Evolutionary conservation across 2,888 invertebrate genomes (phyloP).

Genomic region (Ectemnius cavifrons): DNA sequence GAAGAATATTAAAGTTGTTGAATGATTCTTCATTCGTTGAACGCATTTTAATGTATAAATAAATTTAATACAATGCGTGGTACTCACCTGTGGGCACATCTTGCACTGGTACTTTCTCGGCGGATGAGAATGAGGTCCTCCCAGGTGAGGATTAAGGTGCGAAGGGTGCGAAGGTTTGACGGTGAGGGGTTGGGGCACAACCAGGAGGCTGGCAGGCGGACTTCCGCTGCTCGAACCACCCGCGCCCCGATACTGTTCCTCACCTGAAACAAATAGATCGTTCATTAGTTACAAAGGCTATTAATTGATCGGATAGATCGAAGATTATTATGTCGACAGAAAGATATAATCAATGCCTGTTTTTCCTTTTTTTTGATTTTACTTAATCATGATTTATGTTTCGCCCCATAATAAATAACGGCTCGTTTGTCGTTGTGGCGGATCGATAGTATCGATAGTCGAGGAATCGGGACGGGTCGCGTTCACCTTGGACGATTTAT

Average conservation of each 20-base stretch:
- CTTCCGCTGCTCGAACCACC: constrained; percentile 80
- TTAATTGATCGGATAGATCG: not conserved
- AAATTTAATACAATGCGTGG: too few relatives aligned
- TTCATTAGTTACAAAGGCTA: not conserved
- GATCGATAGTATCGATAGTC: too few relatives aligned
- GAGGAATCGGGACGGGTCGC: constrained; percentile 12
- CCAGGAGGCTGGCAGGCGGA: constrained; percentile 85
- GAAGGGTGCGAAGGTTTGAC: constrained; percentile 76
- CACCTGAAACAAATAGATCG: constrained; percentile 62
- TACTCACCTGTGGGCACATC: constrained; percentile 97
- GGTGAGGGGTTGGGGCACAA: constrained; percentile 89
- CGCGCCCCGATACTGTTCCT: constrained; percentile 77
- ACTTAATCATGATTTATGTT: not conserved
- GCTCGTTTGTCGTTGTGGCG: too few relatives aligned
- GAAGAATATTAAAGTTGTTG: too few relatives aligned
- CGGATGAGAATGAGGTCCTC: constrained; percentile 76
- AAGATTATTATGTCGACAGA: not conserved
- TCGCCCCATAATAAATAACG: too few relatives aligned
- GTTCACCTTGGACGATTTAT: constrained; percentile 25
- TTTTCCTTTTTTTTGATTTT: not conserved
- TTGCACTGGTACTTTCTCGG: constrained; percentile 95
- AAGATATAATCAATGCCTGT: too few relatives aligned
- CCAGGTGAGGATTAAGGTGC: constrained; percentile 76
- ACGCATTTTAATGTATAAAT: too few relatives aligned
- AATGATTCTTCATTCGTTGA: too few relatives aligned